Conservation (phyloP, 92 coral and sea anemone species). For the Bergia sp. region DNA sequence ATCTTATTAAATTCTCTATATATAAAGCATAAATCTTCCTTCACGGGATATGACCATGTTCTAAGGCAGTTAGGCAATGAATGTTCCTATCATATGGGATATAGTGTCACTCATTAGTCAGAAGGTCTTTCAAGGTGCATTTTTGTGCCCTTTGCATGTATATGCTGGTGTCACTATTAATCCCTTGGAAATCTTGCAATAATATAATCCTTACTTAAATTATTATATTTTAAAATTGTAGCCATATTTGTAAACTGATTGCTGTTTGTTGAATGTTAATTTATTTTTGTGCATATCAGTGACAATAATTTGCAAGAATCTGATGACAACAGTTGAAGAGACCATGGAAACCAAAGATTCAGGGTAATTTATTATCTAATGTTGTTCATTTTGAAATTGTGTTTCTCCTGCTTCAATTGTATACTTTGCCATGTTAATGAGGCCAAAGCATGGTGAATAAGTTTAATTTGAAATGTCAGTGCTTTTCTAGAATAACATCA, state of each 20-base stretch:
- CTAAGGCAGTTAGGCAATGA: no score
- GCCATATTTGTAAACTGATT: neutral
- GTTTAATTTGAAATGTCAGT: neutral
- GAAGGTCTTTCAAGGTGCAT: no score
- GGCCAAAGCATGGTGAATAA: no score
- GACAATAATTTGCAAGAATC: conserved; percentile 89
- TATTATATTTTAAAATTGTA: neutral
- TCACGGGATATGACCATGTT: no score
- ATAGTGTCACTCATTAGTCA: no score
- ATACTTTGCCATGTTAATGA: neutral
- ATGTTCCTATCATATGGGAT: no score
- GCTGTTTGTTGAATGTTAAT: neutral
- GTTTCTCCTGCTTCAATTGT: neutral
- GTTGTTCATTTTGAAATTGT: neutral
- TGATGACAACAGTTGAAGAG: conserved; percentile 78
- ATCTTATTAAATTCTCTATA: no score
- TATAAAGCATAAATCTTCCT: no score
- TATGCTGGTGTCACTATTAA: no score
- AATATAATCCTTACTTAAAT: no score
- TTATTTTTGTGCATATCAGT: conserved; percentile 51
- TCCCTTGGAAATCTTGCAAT: no score
- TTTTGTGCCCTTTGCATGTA: no score
- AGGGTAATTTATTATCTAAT: conserved; percentile 57
- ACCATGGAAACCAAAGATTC: conserved; percentile 53
- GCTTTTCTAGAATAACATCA: neutral